phyloP scores from a whole-genome alignment of 2,797 vertebrate species.

The Gorsachius magnificus region DNA sequence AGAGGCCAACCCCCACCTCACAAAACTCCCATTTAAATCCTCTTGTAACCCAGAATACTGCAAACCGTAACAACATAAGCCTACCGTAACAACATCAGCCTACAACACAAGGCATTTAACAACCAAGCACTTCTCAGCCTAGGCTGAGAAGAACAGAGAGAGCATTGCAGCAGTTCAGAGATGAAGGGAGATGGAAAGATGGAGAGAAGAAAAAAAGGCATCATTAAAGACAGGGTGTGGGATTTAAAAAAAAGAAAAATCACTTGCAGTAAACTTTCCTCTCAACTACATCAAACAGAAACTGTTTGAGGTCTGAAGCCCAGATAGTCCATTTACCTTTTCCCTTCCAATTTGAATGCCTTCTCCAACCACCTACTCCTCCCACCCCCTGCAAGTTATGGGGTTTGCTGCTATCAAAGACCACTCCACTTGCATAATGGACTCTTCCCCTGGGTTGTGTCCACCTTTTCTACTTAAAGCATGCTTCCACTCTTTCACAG shows the following conservation, averaged over 20 bases:
- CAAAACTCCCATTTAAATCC: neutral
- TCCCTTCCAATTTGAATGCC: neutral
- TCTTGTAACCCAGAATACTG: neutral
- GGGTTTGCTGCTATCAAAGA: neutral
- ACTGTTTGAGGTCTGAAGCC: neutral
- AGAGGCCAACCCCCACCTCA: neutral
- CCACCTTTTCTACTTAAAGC: neutral
- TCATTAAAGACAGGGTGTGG: neutral
- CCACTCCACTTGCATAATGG: neutral
- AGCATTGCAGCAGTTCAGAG: neutral
- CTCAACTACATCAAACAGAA: neutral
- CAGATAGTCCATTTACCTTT: neutral
- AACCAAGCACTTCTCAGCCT: neutral
- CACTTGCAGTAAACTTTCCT: neutral
- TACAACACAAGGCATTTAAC: neutral
- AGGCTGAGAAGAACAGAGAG: neutral
- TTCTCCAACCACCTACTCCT: neutral
- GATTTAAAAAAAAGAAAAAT: neutral
- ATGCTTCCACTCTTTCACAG: neutral
- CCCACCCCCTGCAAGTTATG: neutral
- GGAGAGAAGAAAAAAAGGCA: neutral
- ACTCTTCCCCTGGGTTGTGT: neutral
- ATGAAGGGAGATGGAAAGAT: neutral
- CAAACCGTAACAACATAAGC: neutral
- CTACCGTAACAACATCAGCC: neutral